Evolutionary conservation across 2,113 vertebrate genomes (phyloP), one percentile per base, ranked within the genome.

Genomic region (Spheniscus mendiculus): DNA sequence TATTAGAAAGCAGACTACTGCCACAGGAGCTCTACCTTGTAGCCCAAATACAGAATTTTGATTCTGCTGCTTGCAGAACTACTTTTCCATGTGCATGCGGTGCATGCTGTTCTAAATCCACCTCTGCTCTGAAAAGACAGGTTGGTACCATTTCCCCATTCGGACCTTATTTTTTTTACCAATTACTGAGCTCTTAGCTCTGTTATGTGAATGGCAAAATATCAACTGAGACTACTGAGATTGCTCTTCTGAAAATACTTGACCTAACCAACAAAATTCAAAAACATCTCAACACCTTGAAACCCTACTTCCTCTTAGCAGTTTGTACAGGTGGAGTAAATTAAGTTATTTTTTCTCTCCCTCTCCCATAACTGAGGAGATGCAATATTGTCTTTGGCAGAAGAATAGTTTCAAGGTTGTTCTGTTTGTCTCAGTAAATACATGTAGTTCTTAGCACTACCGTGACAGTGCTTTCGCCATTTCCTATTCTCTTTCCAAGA

Each of bases 301-400:
- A 83, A 70, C 6, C 8, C 49, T 58, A 4, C 67, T 89, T 95
- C 40, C 73, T 89, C 94, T 93, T 71, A 90, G 44, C 71, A 47
- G 38, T 83, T 87, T 70, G 67, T 77, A 76, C n/a, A 93, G 73
- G 63, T 78, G 70, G 62, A 91, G 55, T 63, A 97, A 95, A 94
- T 53, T 25, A 66, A 61, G 61, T 56, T 89, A 55, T 92, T 96
- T 96, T 82, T 93, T 69, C 15, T 58, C 59, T 63, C 38, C 5
- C 74, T 85, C 52, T 83, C 27, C 52, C 32, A 12, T 88, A 95
- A 93, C 90, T 14, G 56, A 88, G 83, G 73, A 93, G 55, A 34
- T 69, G 23, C 45, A 95, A 94, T 93, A 92, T 82, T 97, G 71
- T 49, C 63, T 96, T 95, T 89, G 88, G 78, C 93, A 91, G 77